Conservation (phyloP, 2,113 vertebrate genomes). For the Colossoma macropomum region DNA sequence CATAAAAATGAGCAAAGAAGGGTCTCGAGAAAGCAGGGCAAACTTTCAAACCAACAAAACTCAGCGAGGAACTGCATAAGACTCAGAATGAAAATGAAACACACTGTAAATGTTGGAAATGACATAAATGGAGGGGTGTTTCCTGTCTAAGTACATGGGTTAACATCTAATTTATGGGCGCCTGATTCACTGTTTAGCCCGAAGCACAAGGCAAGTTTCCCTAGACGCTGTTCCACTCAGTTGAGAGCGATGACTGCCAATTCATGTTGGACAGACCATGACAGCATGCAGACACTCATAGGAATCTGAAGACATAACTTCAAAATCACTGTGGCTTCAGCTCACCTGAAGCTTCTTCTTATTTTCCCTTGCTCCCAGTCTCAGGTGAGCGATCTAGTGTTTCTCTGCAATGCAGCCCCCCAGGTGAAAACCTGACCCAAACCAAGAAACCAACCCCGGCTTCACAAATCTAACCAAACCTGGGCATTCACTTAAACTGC, state of each 20-base stretch:
- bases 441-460: constrained; percentile 3
- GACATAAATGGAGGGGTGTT: constrained; percentile 39
- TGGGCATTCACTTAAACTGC: background rate
- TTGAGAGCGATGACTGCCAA: background rate
- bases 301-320: background rate
- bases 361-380: constrained; percentile 12
- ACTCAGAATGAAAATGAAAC: background rate
- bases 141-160: constrained; percentile 33
- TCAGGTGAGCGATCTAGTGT: constrained; percentile 57
- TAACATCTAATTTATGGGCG: constrained; percentile 39
- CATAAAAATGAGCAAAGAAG: background rate
- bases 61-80: background rate
- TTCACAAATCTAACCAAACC: constrained; percentile 10
- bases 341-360: background rate
- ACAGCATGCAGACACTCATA: constrained; percentile 10
- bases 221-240: constrained; percentile 6
- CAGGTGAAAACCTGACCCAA: constrained; percentile 59
- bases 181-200: constrained; percentile 46
- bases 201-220: constrained; percentile 3
- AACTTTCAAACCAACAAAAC: background rate
- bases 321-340: background rate
- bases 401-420: constrained; percentile 54
- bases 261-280: background rate
- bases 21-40: background rate
- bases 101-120: constrained; percentile 26